phyloP scores from a whole-genome alignment of 2,888 invertebrate species.

The Odontocolon sp. region DNA sequence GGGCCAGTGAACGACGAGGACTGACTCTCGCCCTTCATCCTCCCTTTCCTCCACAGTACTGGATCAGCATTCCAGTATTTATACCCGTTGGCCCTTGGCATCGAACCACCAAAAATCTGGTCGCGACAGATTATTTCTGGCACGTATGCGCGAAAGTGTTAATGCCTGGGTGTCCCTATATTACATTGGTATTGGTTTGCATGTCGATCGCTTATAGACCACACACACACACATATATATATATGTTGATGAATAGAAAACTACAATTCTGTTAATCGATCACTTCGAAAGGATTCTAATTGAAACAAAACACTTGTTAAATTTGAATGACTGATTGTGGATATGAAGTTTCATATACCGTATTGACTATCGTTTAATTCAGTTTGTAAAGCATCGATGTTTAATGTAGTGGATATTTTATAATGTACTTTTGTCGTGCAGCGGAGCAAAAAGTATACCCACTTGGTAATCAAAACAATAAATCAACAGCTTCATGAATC shows the following conservation, averaged over 20 bases:
- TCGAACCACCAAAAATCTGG: conserved; percentile 64
- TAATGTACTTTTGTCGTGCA: no score
- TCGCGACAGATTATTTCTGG: conserved; percentile 56
- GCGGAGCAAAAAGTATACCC: no score
- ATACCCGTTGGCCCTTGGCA: no score
- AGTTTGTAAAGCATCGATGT: background rate
- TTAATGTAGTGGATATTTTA: background rate
- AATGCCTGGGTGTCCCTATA: background rate
- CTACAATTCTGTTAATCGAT: background rate
- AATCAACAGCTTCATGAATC: no score
- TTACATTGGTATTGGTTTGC: background rate
- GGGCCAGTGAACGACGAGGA: conserved; percentile 39
- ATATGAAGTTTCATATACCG: background rate
- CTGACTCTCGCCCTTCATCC: conserved; percentile 7
- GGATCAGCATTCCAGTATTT: no score
- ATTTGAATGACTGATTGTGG: background rate
- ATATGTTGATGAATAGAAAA: conserved; percentile 9
- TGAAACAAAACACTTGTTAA: conserved; percentile 1
- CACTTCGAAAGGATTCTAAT: background rate
- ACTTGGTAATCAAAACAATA: no score
- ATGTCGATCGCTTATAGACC: background rate
- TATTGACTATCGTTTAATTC: background rate
- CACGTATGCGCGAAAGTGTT: background rate
- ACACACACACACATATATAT: background rate
- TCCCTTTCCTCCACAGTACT: background rate